These are phyloP conservation scores for Cerceris ruficornis DNA, from an alignment of 2,888 invertebrate species.

Conservation along the genomic window DNA sequence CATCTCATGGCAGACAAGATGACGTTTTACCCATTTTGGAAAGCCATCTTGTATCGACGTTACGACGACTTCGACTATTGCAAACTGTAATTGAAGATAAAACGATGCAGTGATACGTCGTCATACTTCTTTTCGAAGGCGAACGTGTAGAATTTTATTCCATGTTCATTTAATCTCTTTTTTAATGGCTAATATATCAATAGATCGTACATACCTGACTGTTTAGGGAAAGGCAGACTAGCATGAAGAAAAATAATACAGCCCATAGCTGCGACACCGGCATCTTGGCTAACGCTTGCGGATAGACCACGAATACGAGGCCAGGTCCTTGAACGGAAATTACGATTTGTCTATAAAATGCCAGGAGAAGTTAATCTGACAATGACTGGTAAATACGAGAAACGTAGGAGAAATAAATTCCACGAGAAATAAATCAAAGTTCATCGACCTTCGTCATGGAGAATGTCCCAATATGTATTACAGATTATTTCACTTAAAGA, in stretches of 20 bases:
- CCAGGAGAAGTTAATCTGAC: constrained; percentile 68
- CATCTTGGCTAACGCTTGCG: constrained; percentile 96
- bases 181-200: background rate
- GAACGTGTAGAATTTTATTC: no score
- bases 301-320: constrained; percentile 94
- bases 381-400: constrained; percentile 35
- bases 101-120: background rate
- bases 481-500: background rate
- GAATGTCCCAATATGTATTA: background rate
- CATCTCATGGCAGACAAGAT: constrained; percentile 92
- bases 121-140: no score
- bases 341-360: constrained; percentile 71
- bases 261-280: constrained; percentile 95
- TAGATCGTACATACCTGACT: constrained; percentile 87
- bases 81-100: constrained; percentile 86
- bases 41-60: constrained; percentile 97
- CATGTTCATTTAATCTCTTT: no score
- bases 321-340: constrained; percentile 88
- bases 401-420: constrained; percentile 10
- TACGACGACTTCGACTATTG: constrained; percentile 96
- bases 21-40: constrained; percentile 91
- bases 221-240: constrained; percentile 93
- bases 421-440: background rate
- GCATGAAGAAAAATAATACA: constrained; percentile 94
- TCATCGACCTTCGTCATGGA: background rate